Percentiles rank a stretch among this genome's conserved stretches.
Evolutionary conservation across 2,113 vertebrate species (phyloP).

Genomic region (Vanacampus margaritifer): DNA sequence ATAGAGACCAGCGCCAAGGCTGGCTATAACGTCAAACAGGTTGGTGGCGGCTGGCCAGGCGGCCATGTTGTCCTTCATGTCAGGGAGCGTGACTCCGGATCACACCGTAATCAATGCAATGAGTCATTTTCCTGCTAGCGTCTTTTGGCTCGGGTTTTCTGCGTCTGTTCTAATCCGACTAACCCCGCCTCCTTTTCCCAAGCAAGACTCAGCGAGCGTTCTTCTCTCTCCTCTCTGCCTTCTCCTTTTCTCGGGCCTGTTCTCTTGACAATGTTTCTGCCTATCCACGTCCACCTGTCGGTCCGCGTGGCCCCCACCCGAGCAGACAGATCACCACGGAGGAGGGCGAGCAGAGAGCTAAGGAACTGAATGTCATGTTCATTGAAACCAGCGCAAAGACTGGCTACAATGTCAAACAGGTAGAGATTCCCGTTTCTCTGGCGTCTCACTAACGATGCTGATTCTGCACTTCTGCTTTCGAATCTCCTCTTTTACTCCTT

Average conservation of each 20-base stretch:
- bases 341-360: slow-evolving; percentile 92
- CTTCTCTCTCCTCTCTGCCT: slow-evolving; percentile 43
- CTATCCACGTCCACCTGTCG: slow-evolving; percentile 49
- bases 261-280: slow-evolving; percentile 43
- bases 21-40: slow-evolving; percentile 78
- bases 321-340: slow-evolving; percentile 94
- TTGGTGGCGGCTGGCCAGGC: slow-evolving; percentile 64
- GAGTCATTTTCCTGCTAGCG: slow-evolving; percentile 39
- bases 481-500: slow-evolving; percentile 21
- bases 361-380: slow-evolving; percentile 96
- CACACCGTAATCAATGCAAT: slow-evolving; percentile 26
- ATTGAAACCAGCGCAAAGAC: slow-evolving; percentile 96
- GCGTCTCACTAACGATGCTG: slow-evolving; percentile 25
- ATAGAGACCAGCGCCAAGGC: slow-evolving; percentile 81
- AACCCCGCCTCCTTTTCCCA: slow-evolving; percentile 47
- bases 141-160: slow-evolving; percentile 31
- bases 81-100: slow-evolving; percentile 30
- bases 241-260: slow-evolving; percentile 31
- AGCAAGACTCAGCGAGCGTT: slow-evolving; percentile 46
- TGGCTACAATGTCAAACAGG: slow-evolving; percentile 96
- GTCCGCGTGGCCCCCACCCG: slow-evolving; percentile 57
- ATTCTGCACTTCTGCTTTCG: slow-evolving; percentile 18
- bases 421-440: slow-evolving; percentile 64
- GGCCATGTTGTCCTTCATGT: slow-evolving; percentile 21
- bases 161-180: slow-evolving; percentile 52